These are phyloP conservation scores for Paramuricea clavata DNA, from an alignment of 92 coral and sea anemone genomes.

Conservation along the genomic window DNA sequence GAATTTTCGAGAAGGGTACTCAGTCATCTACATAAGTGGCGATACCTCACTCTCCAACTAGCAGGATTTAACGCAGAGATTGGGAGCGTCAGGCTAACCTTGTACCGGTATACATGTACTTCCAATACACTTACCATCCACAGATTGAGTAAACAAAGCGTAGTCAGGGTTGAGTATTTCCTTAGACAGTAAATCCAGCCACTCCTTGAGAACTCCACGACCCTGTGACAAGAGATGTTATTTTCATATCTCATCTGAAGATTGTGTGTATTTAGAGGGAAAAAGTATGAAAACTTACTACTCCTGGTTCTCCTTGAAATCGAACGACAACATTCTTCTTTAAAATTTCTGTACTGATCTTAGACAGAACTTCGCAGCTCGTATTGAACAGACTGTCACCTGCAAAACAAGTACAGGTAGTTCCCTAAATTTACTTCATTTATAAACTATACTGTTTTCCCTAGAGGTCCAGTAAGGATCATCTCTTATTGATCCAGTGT, in stretches of 20 bases:
- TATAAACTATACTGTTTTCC: not conserved
- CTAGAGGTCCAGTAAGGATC: too few species aligned
- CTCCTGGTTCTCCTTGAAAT: constrained; percentile 69
- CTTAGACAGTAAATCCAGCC: constrained; percentile 64
- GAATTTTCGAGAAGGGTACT: too few species aligned
- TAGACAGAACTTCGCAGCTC: constrained; percentile 69
- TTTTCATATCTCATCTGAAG: not conserved
- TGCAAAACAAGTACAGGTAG: not conserved
- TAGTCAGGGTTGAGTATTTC: constrained; percentile 70
- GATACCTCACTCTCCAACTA: too few species aligned
- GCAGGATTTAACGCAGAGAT: too few species aligned
- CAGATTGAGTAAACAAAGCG: constrained; percentile 69
- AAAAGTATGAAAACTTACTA: constrained; percentile 36
- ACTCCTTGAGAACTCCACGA: constrained; percentile 65
- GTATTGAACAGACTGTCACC: constrained; percentile 62
- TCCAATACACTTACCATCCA: constrained; percentile 54
- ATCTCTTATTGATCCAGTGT: too few species aligned
- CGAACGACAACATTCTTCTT: constrained; percentile 68
- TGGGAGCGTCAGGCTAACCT: too few species aligned
- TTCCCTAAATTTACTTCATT: not conserved
- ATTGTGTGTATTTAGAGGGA: not conserved
- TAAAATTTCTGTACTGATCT: constrained; percentile 63
- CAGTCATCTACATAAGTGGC: too few species aligned
- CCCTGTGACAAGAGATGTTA: constrained; percentile 30
- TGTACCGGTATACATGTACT: too few species aligned